Evolutionary conservation across 2,113 vertebrate genomes (phyloP).

Genomic region (Siniperca chuatsi): DNA sequence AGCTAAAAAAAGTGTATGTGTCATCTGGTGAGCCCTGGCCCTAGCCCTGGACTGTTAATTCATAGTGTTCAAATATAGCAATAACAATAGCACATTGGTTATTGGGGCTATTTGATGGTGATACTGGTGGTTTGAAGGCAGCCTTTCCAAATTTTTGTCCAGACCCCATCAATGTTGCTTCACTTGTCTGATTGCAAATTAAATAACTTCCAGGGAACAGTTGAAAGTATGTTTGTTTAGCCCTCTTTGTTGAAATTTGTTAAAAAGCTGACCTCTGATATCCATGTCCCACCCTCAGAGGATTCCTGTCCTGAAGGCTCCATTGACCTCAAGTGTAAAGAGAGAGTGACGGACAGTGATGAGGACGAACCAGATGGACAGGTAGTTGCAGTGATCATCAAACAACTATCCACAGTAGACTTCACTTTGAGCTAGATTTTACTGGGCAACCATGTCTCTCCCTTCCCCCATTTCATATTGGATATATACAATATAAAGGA

Average conservation of each 20-base stretch:
- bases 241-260: neutral
- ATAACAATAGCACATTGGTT: slow-evolving; percentile 12
- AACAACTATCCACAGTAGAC: neutral
- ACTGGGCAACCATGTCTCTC: too few species aligned
- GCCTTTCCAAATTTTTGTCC: neutral
- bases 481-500: neutral
- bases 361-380: slow-evolving; percentile 90
- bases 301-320: slow-evolving; percentile 88
- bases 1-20: neutral
- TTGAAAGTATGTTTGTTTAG: neutral
- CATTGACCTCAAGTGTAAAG: slow-evolving; percentile 94
- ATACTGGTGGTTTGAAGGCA: slow-evolving; percentile 2
- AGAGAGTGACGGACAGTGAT: slow-evolving; percentile 92
- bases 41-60: neutral
- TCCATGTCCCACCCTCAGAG: slow-evolving; percentile 74
- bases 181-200: neutral
- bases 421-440: neutral
- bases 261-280: neutral
- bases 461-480: neutral
- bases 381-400: slow-evolving; percentile 71
- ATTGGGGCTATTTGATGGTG: neutral
- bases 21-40: slow-evolving; percentile 11
- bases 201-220: neutral
- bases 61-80: slow-evolving; percentile 19
- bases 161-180: neutral